Base-by-base conservation (phyloP, 1,140 invertebrate species). In the Listronotus oregonensis region DNA sequence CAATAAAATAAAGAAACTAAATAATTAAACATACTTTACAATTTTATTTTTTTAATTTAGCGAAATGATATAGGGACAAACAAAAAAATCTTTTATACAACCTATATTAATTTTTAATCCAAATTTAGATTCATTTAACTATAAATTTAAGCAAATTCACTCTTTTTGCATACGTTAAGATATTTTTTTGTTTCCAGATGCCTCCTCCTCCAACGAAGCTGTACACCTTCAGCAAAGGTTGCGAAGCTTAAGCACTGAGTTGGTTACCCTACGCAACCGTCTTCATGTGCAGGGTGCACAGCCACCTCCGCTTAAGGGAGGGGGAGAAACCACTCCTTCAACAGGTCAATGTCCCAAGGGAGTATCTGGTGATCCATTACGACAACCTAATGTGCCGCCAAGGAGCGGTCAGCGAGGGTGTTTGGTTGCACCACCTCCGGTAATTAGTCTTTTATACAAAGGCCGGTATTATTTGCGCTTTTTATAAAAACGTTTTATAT, bases 151-250 rank as follows among this genome's bases (percentile, higher is more conserved):
- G 5, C 21, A 27, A 27, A 5, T 27, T 27, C 21, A 27, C 21
- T 27, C 2, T 3, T 27, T 37, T 37, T 10, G 9, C 8, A 39
- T 54, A 8, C 37, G 37, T 14, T 3, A 37, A 31, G 37, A 15
- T 37, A 44, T 60, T 60, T 49, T 62, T 51, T 44, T 86, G 85
- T 8, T n/a, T n/a, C n/a, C 84, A 95, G 93, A 95, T 91, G 92
- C 92, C 66, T 94, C 92, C 66, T 94, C 92, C 42, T 94, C 92
- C 71, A 94, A 94, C 82, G 93, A 96, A 84, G 93, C 93, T 43
- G 93, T 94, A 70, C 92, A 95, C 77, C 82, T 95, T 70, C 92
- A 96, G 81, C 92, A 95, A 76, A 86, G 92, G 58, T 83, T 96
- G 67, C 90, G 92, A 68, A 94, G 90, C 79, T 84, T 96, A 64